Evolutionary conservation across 2,888 invertebrate genomes (phyloP), one percentile per base, ranked within the genome.

Genomic region (Acrobasis repandana): DNA sequence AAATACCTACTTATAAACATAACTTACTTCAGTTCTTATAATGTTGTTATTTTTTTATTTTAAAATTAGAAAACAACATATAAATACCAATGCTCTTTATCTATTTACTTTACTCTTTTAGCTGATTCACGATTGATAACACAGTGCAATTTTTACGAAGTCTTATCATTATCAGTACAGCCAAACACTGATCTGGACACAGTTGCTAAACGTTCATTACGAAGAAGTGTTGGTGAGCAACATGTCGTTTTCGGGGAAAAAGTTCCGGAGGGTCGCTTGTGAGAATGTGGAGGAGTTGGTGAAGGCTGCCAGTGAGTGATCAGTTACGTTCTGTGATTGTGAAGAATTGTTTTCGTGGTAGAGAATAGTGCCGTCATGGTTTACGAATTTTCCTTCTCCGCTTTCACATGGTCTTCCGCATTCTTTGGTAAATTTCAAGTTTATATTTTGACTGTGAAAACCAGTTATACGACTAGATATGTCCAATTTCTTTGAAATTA

Each of bases 231-330:
- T 18, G 18, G 14, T 8, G 9, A 15, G 16, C 36, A 68, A 63
- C 62, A 88, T 88, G 88, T 82, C 83, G 64, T 89, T 86, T 68
- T 85, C 79, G 0, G 90, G 90, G 0, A 88, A 84, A 65, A 80
- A 75, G 48, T 90, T 69, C 57, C 75, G 77, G 58, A 73, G 89
- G 60, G 70, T 77, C 0, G 70, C 77, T 0, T 81, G 78, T 69
- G 85, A 86, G 62, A 88, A 89, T 67, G 68, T 89, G 5, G 80
- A 86, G 2, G 77, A 82, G 43, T 65, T 89, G 48, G 60, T 85
- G 16, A 76, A 71, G 61, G 73, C 72, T 0, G 62, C 82, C 34
- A 77, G 89, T 89, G 75, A 87, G 89, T 84, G 61, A 15, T 48
- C 9, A 2, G 46, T 47, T 11, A n/a, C 14, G 9, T 20, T n/a